Conservation (phyloP, 2,113 vertebrate species). For the Nesogale talazaci region DNA sequence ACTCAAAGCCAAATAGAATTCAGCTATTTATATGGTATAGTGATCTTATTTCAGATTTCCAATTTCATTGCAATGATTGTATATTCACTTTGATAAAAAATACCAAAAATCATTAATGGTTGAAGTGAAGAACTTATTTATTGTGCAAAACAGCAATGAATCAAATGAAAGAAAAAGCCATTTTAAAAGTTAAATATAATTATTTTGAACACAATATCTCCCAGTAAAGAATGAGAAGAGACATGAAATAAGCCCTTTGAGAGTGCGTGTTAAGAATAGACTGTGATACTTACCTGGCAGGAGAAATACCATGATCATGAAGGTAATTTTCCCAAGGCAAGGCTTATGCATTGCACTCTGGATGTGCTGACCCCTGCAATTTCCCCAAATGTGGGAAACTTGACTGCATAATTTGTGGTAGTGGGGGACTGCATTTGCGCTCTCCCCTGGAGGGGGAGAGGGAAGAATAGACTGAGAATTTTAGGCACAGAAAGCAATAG, state of each 20-base stretch:
- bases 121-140: background rate
- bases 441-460: too few relatives aligned
- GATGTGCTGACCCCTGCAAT: too few relatives aligned
- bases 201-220: background rate
- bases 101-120: background rate
- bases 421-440: too few relatives aligned
- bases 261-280: background rate
- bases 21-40: background rate
- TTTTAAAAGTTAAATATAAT: slow-evolving; percentile 10
- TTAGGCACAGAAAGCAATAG: background rate
- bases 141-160: background rate
- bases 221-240: background rate
- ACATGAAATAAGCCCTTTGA: background rate
- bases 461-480: background rate
- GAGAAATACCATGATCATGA: too few relatives aligned
- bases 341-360: too few relatives aligned
- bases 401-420: too few relatives aligned
- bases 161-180: background rate
- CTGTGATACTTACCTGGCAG: too few relatives aligned
- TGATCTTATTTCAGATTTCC: background rate
- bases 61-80: background rate
- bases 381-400: too few relatives aligned
- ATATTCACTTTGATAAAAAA: background rate
- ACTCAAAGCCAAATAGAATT: background rate
- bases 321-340: too few relatives aligned